Percentiles rank a stretch among this genome's conserved stretches.
Conservation (phyloP, 2,113 vertebrate genomes). For the Pteropus alecto region DNA sequence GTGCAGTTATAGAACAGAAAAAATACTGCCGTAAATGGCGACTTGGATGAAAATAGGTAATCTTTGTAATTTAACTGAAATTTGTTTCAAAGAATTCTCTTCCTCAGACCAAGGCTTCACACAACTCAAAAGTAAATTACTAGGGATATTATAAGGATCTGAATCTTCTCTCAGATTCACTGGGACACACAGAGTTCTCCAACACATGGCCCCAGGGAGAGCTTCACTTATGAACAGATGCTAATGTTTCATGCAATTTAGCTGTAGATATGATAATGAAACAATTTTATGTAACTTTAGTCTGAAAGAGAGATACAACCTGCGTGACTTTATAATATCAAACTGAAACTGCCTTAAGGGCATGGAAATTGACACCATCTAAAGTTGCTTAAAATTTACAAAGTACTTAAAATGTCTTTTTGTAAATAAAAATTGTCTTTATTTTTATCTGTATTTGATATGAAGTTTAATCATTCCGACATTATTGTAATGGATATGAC, state of each 20-base stretch:
- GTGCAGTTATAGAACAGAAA: neutral
- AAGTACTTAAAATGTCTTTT: slow-evolving; percentile 20
- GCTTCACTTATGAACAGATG: slow-evolving; percentile 61
- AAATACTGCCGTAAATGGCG: neutral
- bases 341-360: slow-evolving; percentile 15
- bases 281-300: slow-evolving; percentile 65
- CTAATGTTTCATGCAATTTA: slow-evolving; percentile 59
- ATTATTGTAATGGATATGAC: neutral
- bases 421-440: slow-evolving; percentile 35
- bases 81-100: slow-evolving; percentile 29
- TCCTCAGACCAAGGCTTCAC: slow-evolving; percentile 33
- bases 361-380: neutral
- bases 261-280: slow-evolving; percentile 55
- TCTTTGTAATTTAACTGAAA: slow-evolving; percentile 54
- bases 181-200: slow-evolving; percentile 23
- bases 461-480: neutral
- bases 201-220: slow-evolving; percentile 37
- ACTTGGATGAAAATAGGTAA: slow-evolving; percentile 38
- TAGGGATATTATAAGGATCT: neutral
- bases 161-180: slow-evolving; percentile 21
- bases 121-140: slow-evolving; percentile 57
- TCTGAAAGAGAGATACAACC: slow-evolving; percentile 18
- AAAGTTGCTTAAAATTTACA: slow-evolving; percentile 56
- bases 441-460: slow-evolving; percentile 5
- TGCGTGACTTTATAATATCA: slow-evolving; percentile 29